These are phyloP conservation scores for Cromileptes altivelis DNA, from an alignment of 2,113 vertebrate species.

Conservation along the genomic window DNA sequence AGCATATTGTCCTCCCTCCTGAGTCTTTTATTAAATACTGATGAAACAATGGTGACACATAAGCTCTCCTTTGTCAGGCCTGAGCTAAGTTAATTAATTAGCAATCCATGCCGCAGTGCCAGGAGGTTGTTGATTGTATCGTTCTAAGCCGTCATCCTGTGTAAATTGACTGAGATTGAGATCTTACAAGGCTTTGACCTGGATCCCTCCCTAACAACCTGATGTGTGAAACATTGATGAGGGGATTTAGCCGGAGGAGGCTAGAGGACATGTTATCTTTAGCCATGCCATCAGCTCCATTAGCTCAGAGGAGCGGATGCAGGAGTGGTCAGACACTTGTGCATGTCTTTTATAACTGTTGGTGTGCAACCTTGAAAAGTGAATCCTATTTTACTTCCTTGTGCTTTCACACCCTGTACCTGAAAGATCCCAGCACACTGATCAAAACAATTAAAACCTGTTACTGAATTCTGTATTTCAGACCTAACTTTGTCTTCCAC, in stretches of 20 bases:
- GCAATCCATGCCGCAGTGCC: slow-evolving; percentile 70
- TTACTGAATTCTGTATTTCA: neutral
- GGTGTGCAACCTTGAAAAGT: slow-evolving; percentile 38
- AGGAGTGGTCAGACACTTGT: slow-evolving; percentile 24
- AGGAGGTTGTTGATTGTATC: slow-evolving; percentile 82
- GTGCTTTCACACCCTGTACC: slow-evolving; percentile 7
- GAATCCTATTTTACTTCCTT: slow-evolving; percentile 12
- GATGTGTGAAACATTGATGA: slow-evolving; percentile 76
- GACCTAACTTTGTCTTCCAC: neutral
- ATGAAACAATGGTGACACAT: slow-evolving; percentile 74
- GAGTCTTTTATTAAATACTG: slow-evolving; percentile 71
- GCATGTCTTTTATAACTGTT: neutral
- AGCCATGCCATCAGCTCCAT: slow-evolving; percentile 60
- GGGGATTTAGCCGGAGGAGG: slow-evolving; percentile 69
- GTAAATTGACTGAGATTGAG: slow-evolving; percentile 84
- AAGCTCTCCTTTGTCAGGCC: slow-evolving; percentile 73
- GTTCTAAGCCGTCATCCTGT: slow-evolving; percentile 79
- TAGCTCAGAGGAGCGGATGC: slow-evolving; percentile 43
- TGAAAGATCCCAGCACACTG: neutral
- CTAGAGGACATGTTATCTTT: slow-evolving; percentile 79
- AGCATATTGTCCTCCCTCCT: slow-evolving; percentile 41
- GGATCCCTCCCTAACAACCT: slow-evolving; percentile 72
- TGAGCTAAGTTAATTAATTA: slow-evolving; percentile 80
- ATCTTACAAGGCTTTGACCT: slow-evolving; percentile 83
- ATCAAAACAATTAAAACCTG: slow-evolving; percentile 19